These are phyloP conservation scores for Anthrax anthrax DNA, from an alignment of 2,888 invertebrate species.

Conservation along the genomic window DNA sequence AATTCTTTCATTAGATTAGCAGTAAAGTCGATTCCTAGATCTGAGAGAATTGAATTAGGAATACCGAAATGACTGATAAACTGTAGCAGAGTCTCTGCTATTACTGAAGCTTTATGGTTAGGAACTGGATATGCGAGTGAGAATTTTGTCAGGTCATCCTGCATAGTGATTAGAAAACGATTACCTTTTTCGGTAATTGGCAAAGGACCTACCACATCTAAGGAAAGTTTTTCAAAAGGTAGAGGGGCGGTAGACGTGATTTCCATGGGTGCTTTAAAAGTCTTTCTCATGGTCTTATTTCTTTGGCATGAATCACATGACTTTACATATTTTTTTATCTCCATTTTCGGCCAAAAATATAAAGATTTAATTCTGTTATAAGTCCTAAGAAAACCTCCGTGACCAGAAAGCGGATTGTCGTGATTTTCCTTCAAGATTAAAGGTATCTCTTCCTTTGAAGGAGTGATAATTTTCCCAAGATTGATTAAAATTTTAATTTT, in stretches of 20 bases:
- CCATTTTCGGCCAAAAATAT: conserved; percentile 21
- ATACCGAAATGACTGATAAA: too few species aligned
- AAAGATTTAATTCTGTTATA: conserved; percentile 14
- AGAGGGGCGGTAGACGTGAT: conserved; percentile 19
- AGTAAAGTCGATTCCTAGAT: conserved; percentile 27
- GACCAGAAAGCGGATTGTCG: conserved; percentile 1
- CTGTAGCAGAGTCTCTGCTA: conserved; percentile 18
- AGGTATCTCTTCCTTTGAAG: background rate
- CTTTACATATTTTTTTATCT: conserved; percentile 19
- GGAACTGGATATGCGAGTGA: conserved; percentile 16
- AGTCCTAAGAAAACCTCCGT: conserved; percentile 11
- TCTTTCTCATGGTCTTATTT: conserved; percentile 16
- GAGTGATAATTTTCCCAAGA: background rate
- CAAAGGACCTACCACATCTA: conserved; percentile 21
- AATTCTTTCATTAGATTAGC: conserved; percentile 21
- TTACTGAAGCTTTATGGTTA: conserved; percentile 20
- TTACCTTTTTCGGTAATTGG: conserved; percentile 16
- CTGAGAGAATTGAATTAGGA: conserved; percentile 20
- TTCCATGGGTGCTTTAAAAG: conserved; percentile 19
- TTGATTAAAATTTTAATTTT: conserved; percentile 2
- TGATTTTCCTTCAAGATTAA: conserved; percentile 10
- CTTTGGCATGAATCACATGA: conserved; percentile 19
- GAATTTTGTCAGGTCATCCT: conserved; percentile 19
- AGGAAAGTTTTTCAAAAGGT: conserved; percentile 19
- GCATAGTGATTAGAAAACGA: conserved; percentile 18